A percentile compares a stretch with the other conserved stretches of the same genome.
These are phyloP conservation scores for Trematomus loennbergii DNA, from an alignment of 2,113 vertebrate genomes.

Conservation along the genomic window DNA sequence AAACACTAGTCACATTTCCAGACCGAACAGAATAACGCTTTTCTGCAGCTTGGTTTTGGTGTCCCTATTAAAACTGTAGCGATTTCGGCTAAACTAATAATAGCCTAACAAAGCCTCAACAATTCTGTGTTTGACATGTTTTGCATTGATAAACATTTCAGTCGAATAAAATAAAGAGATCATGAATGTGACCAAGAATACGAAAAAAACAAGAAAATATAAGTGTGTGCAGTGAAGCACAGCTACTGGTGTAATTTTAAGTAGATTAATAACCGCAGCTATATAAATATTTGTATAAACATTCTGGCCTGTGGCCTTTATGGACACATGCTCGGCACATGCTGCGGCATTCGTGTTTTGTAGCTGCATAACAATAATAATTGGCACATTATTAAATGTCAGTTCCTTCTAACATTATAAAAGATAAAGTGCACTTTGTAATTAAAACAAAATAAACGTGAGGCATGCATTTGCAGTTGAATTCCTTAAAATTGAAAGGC, in stretches of 20 bases:
- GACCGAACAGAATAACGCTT: background rate
- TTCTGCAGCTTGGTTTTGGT: background rate
- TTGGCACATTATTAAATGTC: conserved; percentile 51
- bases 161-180: background rate
- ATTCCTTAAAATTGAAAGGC: conserved; percentile 19
- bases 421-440: background rate
- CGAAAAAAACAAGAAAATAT: background rate
- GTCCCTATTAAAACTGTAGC: background rate
- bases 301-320: conserved; percentile 44
- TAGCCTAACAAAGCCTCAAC: background rate
- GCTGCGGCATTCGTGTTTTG: conserved; percentile 39
- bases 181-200: no score
- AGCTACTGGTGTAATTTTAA: conserved; percentile 25
- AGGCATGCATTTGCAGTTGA: background rate
- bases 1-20: conserved; percentile 8
- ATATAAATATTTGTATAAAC: conserved; percentile 60
- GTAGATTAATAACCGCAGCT: conserved; percentile 26
- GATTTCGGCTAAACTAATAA: background rate
- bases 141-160: background rate
- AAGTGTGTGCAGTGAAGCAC: background rate
- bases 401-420: conserved; percentile 11
- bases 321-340: conserved; percentile 60
- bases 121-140: background rate
- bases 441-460: conserved; percentile 6
- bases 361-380: conserved; percentile 46